Evolutionary conservation across 2,797 vertebrate genomes (phyloP).

Genomic region (Myripristis jacobus): DNA sequence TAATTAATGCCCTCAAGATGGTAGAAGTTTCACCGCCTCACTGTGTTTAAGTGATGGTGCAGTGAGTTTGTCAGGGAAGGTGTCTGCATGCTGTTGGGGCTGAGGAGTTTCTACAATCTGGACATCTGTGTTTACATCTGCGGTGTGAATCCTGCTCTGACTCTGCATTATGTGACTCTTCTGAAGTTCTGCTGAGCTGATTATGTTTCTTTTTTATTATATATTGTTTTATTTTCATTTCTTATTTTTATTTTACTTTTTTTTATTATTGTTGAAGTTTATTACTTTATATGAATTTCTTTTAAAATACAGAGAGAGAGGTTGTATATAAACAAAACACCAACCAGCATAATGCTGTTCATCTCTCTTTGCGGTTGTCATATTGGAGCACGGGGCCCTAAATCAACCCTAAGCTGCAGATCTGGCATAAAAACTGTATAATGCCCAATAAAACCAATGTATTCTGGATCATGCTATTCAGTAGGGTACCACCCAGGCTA

Average conservation of each 20-base stretch:
- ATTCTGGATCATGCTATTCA: conserved; percentile 51
- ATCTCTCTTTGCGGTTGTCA: conserved; percentile 34
- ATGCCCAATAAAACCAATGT: conserved; percentile 60
- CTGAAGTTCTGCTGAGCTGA: background rate
- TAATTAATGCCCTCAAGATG: conserved; percentile 63
- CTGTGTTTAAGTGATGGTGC: conserved; percentile 22
- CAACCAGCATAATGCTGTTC: background rate
- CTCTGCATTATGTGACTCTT: too few species aligned
- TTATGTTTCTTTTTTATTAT: background rate
- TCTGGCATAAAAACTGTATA: conserved; percentile 42
- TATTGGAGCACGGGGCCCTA: conserved; percentile 20
- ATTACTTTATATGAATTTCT: conserved; percentile 16
- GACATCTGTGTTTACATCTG: background rate
- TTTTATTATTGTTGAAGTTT: background rate
- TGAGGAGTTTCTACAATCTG: background rate
- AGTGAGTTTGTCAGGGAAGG: conserved; percentile 7
- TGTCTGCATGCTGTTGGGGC: background rate
- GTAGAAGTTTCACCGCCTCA: conserved; percentile 25
- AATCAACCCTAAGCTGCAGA: conserved; percentile 53
- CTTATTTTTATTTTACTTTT: background rate
- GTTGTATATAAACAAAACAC: background rate
- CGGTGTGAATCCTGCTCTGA: too few species aligned
- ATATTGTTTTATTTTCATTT: conserved; percentile 1
- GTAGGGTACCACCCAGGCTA: conserved; percentile 32
- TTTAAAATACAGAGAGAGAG: conserved; percentile 21